Evolutionary conservation across 2,113 vertebrate genomes (phyloP).

Genomic region (Tachuris rubrigastra): DNA sequence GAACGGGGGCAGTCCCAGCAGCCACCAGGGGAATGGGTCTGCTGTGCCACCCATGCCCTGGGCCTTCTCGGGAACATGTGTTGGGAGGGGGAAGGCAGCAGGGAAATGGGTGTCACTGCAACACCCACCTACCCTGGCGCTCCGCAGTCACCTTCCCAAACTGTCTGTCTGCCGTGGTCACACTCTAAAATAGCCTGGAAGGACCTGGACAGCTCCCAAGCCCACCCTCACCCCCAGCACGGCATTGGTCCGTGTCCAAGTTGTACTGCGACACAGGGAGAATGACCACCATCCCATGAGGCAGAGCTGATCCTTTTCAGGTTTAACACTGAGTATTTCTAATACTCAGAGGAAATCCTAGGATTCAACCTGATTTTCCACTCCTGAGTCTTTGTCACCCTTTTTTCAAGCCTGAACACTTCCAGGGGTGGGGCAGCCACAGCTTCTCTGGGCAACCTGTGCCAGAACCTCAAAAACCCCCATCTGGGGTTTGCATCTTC

Average conservation of each 20-base stretch:
- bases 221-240: not conserved
- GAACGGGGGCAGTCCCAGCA: not conserved
- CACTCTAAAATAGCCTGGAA: accelerated
- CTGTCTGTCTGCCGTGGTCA: not conserved
- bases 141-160: not conserved
- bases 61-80: not conserved
- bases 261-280: not conserved
- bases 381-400: not conserved
- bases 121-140: not conserved
- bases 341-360: not conserved
- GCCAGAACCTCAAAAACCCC: not conserved
- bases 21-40: not conserved
- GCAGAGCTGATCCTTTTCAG: not conserved
- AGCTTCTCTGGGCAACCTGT: not conserved
- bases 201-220: not conserved
- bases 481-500: not conserved
- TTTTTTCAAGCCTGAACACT: not conserved
- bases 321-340: not conserved
- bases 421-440: not conserved
- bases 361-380: not conserved
- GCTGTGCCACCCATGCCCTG: not conserved
- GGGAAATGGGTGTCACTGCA: not conserved
- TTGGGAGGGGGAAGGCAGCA: not conserved
- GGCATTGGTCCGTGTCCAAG: accelerated
- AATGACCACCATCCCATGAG: not conserved